These are phyloP conservation scores for Morelia viridis DNA, from an alignment of 2,797 vertebrate genomes.

Conservation along the genomic window DNA sequence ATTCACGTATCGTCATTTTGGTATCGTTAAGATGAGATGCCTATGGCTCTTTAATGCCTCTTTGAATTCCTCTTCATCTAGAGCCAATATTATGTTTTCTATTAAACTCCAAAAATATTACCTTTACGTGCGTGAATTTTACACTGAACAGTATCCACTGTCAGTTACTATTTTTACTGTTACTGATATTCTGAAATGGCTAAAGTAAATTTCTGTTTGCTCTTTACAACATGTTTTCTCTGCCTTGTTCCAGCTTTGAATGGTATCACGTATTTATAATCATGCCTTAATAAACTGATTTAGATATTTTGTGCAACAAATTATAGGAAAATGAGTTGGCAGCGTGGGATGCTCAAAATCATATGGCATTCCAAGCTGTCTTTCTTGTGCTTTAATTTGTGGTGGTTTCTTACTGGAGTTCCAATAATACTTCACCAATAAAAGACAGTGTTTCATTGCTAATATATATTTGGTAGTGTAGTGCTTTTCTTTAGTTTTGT, in stretches of 20 bases:
- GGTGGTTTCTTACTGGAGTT: neutral
- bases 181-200: neutral
- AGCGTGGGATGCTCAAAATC: neutral
- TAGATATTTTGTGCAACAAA: neutral
- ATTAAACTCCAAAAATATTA: neutral
- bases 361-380: neutral
- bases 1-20: neutral
- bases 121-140: neutral
- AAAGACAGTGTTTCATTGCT: neutral
- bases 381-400: neutral
- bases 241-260: neutral
- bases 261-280: neutral
- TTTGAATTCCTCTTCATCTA: neutral
- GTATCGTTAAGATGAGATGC: neutral
- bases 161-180: neutral
- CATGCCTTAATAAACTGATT: neutral
- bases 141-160: neutral
- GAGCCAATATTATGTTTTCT: neutral
- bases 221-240: neutral
- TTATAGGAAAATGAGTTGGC: neutral
- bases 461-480: neutral
- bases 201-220: neutral
- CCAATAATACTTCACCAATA: neutral
- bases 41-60: neutral
- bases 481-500: neutral